Evolutionary conservation across 2,888 invertebrate genomes (phyloP), one percentile per base, ranked within the genome.

Genomic region (Aethes cnicana): DNA sequence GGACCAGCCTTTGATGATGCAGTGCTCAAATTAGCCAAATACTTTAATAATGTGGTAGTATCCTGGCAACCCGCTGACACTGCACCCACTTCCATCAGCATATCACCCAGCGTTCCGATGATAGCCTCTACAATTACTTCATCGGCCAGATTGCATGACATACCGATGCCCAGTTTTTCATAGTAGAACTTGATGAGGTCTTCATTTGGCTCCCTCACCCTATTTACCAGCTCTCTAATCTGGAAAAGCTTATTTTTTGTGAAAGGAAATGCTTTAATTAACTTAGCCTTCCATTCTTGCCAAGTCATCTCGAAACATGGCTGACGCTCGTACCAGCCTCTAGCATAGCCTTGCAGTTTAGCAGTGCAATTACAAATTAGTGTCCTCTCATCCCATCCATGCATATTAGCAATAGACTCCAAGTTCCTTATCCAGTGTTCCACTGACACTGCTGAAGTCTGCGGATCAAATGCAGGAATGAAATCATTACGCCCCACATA

Each of bases 261-360:
- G n/a, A 37, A 50, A 28, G 57, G 55, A 16, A 55, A 57, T n/a
- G 54, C 48, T 33, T 42, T 44, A n/a, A 53, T 37, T 8, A 57
- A 12, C 6, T 35, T 36, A 1, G 6, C 26, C 23, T 57, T 59
- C 49, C 57, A 57, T 2, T 57, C 54, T 4, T 20, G n/a, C 57
- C 59, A 59, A 20, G 28, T 44, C 1, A 59, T 39, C 4, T 57
- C 57, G 50, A 36, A 57, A 17, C 39, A 35, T n/a, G 6, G 25
- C 28, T 17, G 49, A 48, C 8, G 33, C 11, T 62, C 58, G 47
- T 56, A 63, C 62, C 63, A 63, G n/a, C 47, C 46, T 30, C 56
- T 58, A 5, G 58, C 58, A 44, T 58, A 59, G 4, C 61, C 28
- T 28, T 8, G 7, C 7, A 41, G 12, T 9, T 16, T 41, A 3